Conservation (phyloP, 2,888 invertebrate genomes). For the Dryobota labecula region DNA sequence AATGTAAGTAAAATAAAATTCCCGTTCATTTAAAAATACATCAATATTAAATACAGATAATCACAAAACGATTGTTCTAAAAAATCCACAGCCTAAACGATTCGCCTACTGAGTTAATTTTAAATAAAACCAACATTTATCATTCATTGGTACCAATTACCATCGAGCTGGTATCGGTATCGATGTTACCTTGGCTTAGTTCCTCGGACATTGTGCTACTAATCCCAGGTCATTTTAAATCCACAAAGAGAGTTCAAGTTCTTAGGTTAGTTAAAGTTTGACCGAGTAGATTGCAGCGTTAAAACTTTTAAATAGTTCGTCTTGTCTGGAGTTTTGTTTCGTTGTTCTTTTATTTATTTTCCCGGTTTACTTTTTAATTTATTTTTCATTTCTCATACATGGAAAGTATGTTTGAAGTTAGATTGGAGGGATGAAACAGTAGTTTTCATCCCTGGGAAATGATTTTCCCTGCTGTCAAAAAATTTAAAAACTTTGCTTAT, state of each 20-base stretch:
- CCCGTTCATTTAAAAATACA: not conserved
- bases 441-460: no score
- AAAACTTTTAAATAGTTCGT: slow-evolving; percentile 31
- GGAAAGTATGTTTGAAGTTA: no score
- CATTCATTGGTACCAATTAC: slow-evolving; percentile 36
- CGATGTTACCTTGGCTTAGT: slow-evolving; percentile 56
- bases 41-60: slow-evolving; percentile 1
- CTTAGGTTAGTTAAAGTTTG: slow-evolving; percentile 16
- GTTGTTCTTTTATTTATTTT: slow-evolving; percentile 13
- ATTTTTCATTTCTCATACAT: no score
- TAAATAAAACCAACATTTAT: slow-evolving; percentile 44
- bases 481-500: no score
- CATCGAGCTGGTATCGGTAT: slow-evolving; percentile 51
- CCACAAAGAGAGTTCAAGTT: slow-evolving; percentile 10
- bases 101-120: not conserved
- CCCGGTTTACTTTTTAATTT: not conserved
- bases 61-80: not conserved
- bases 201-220: slow-evolving; percentile 16
- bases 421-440: no score
- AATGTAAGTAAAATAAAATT: not conserved
- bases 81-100: not conserved
- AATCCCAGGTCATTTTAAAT: slow-evolving; percentile 32
- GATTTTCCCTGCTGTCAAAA: no score
- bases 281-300: slow-evolving; percentile 12
- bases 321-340: slow-evolving; percentile 2